Evolutionary conservation across 2,113 vertebrate genomes (phyloP), one percentile per base, ranked within the genome.

Genomic region (Anoura caudifer): DNA sequence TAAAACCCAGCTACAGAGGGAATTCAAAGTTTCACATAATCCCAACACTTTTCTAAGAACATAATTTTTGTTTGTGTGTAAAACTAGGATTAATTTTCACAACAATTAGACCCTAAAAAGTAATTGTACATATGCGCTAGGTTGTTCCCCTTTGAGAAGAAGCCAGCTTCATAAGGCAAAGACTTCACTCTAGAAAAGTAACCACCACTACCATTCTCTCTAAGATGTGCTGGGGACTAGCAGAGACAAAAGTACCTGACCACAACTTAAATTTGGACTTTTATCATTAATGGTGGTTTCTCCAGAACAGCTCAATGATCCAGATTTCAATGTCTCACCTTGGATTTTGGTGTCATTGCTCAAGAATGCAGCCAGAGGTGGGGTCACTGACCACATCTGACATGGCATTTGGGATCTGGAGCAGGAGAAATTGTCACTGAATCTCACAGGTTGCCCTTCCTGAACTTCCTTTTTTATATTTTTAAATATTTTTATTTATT

Each of bases 381-480:
- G 10, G 3, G 52, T 9, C 8, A 0, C 0, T 31, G 41, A 0
- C 38, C 14, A 9, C 3, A 15, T 2, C 31, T 43, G 45, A 50
- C 14, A 5, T 5, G n/a, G 52, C 2, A 26, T 41, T 7, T 31
- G 13, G 47, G 22, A 20, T 54, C 16, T 19, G 41, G 59, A 47
- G 41, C 38, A 77, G 47, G 26, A 79, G 2, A 56, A 22, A 8
- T 43, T 26, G n/a, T 90, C 38, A n/a, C 0, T 0, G 2, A 38
- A 43, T 83, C 43, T 63, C 56, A 81, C 14, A 56, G 59, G 2
- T 36, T 91, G 8, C 2, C 4, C 36, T 45, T 63, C 12, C 12
- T 26, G 8, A 45, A 38, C 54, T 75, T 87, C 17, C 24, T 83
- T 79, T 38, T 72, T 54, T 54, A 54, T 54, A 54, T 54, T 83